Conservation (phyloP, 2,113 vertebrate genomes). For the Rattus norvegicus region GRCr8 NC_086033.1:107966001-107966500, state of each 20-base stretch:
- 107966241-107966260: neutral
- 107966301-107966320: constrained; percentile 59
- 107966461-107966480: neutral
- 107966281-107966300: constrained; percentile 49
- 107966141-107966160: neutral
- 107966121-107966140: neutral
- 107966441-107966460: constrained; percentile 51
- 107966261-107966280: neutral
- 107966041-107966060: neutral
- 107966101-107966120: too few relatives aligned
- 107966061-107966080: neutral
- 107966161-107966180: neutral
- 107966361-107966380: constrained; percentile 49
- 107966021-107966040: neutral
- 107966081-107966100: neutral
- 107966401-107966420: constrained; percentile 49
- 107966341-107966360: constrained; percentile 20
- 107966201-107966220: neutral
- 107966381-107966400: constrained; percentile 60
- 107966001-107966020: neutral
- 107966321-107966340: constrained; percentile 29
- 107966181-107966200: neutral
- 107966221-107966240: neutral
- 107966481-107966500: constrained; percentile 49
- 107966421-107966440: neutral